Evolutionary conservation across 2,113 vertebrate species (phyloP), one percentile per base, ranked within the genome.

Genomic region (Neopipo cinnamomea): DNA sequence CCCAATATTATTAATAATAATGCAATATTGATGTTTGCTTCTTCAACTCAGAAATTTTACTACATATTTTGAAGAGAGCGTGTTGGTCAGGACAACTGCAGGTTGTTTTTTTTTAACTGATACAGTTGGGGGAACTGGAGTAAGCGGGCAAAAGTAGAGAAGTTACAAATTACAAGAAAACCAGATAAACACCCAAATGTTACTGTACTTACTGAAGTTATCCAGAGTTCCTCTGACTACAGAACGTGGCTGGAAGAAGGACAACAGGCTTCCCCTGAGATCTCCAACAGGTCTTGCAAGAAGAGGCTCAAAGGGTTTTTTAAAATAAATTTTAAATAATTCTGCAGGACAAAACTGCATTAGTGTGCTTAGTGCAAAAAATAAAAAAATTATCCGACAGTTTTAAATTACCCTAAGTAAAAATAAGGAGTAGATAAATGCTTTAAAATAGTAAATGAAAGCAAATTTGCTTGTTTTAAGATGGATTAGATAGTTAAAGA

Each of bases 401-500:
- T 22, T 94, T 79, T 35, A 53, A 79, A 83, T 82, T 82, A 25
- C 30, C 30, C 42, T 37, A 55, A 83, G 37, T 83, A 65, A 86
- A 81, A 89, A 37, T 62, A 76, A 73, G 33, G 4, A 63, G 42
- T 67, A 59, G 75, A 83, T 84, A 52, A 35, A 72, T 80, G 80
- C 53, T 68, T 91, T 52, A 80, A 94, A 86, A 86, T 61, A 82
- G 21, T 65, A 93, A 91, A 94, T 86, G 22, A 91, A 91, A 53
- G 49, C n/a, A n/a, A 44, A 86, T 86, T 91, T 91, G 23, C 41
- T 91, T 79, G 49, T 88, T 91, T 88, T 76, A 94, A 42, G 31
- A 53, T 23, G 30, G 23, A 91, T 92, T 71, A 85, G 39, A 44
- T 59, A 41, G 73, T 55, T 95, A 73, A 93, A 93, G 76, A 87